Base-by-base conservation (phyloP, 2,797 vertebrate genomes). In the Schizopygopsis pylzovi region DNA sequence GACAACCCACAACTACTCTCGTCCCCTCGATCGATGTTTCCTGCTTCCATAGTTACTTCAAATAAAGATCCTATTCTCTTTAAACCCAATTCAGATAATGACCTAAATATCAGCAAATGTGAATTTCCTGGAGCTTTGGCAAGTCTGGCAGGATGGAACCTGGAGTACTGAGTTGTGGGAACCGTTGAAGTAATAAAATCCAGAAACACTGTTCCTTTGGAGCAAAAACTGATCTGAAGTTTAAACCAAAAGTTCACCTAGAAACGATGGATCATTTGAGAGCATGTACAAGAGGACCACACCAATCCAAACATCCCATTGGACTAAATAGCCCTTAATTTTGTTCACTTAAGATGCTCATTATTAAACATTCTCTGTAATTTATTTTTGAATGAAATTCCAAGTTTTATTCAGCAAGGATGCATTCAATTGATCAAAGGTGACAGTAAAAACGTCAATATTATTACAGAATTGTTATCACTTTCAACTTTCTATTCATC, bases 21-120 rank as follows among this genome's bases (percentile, higher is more conserved):
- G 25, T 56, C 83, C 63, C 82, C 73, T 79, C 68, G 80, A 71
- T 63, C 82, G 83, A 86, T 41, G 59, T 88, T 81, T 81, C 45
- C 67, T 75, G 84, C 54, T 81, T 41, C 71, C 39, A 85, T 85
- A 78, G 47, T 85, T 85, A 70, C 63, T 79, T 70, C n/a, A 3
- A 79, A 49, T 37, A 72, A 67, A 79, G 16, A 56, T 78, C 39
- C 41, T 20, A n/a, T 77, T 65, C 80, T 82, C 70, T 28, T 72
- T 52, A 73, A 83, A 43, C 4, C 59, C 56, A 72, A 13, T 56
- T 61, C 56, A 65, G 65, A 63, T 83, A 43, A 72, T 28, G 52
- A 59, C 52, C 54, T 45, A n/a, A n/a, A 63, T 28, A 65, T 75
- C 37, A 52, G 71, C 56, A 33, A 52, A 52, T 70, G 28, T 63